Conservation (phyloP, 2,888 invertebrate genomes). For the Sturmia bella region DNA sequence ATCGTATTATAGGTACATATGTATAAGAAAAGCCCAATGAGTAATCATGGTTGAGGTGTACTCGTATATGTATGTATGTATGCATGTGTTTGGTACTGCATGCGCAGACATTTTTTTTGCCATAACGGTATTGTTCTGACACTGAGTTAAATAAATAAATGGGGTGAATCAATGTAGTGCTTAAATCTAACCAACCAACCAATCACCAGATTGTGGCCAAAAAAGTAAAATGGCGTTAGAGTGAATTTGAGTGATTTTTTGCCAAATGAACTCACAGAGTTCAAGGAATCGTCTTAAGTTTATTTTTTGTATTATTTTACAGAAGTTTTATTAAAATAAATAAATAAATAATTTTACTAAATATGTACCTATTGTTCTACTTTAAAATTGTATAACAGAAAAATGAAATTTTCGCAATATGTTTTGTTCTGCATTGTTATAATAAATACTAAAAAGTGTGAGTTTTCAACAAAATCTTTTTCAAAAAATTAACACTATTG, state of each 20-base stretch:
- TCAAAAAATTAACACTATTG: no score
- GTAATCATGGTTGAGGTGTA: constrained; percentile 28
- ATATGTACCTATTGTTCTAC: constrained; percentile 2
- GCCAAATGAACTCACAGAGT: constrained; percentile 11
- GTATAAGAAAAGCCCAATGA: constrained; percentile 38
- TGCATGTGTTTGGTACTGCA: constrained; percentile 15
- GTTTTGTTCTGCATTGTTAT: no score
- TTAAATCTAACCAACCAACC: constrained; percentile 54
- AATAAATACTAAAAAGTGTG: no score
- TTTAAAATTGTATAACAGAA: neutral
- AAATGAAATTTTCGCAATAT: no score
- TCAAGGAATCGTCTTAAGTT: constrained; percentile 17
- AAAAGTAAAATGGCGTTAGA: constrained; percentile 51
- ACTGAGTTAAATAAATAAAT: constrained; percentile 39
- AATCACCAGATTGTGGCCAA: constrained; percentile 38
- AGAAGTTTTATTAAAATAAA: constrained; percentile 9
- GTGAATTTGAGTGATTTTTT: constrained; percentile 45
- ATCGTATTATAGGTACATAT: no score
- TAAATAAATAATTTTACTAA: neutral
- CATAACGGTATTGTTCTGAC: constrained; percentile 18
- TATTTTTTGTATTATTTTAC: neutral
- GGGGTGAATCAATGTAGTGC: neutral
- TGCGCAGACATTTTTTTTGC: constrained; percentile 54
- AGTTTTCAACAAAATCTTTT: no score
- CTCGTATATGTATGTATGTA: constrained; percentile 11